These are phyloP conservation scores for Leptarthrus brevirostris DNA, from an alignment of 2,888 invertebrate genomes.

Conservation along the genomic window DNA sequence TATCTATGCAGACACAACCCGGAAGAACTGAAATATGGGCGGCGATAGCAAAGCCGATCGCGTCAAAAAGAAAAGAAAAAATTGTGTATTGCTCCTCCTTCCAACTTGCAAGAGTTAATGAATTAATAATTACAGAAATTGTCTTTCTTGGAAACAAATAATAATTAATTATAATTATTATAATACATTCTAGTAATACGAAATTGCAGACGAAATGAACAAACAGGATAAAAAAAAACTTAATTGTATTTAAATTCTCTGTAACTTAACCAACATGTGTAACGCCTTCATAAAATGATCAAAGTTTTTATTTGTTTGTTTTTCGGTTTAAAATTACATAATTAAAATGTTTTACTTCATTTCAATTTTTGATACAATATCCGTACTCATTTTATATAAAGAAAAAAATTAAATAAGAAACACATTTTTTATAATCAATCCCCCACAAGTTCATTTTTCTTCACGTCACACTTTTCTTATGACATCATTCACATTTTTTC, in stretches of 20 bases:
- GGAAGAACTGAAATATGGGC: conserved; percentile 55
- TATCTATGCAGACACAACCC: conserved; percentile 54
- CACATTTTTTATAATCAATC: not conserved
- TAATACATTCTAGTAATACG: conserved; percentile 20
- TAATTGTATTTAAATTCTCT: conserved; percentile 32
- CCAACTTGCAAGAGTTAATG: conserved; percentile 54
- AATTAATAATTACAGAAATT: conserved; percentile 6
- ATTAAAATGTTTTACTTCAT: not conserved
- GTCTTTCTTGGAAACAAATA: not conserved
- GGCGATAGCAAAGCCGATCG: conserved; percentile 53
- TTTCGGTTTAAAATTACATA: not conserved
- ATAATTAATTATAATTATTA: conserved; percentile 24
- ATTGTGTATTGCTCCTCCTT: conserved; percentile 55
- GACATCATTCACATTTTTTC: not conserved
- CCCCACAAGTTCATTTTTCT: not conserved
- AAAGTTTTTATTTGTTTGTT: conserved; percentile 8
- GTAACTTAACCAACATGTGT: conserved; percentile 26
- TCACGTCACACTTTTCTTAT: not conserved
- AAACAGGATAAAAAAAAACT: conserved; percentile 15
- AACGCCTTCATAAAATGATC: conserved; percentile 24
- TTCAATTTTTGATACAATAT: not conserved
- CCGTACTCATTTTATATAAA: no score
- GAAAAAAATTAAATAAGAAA: not conserved
- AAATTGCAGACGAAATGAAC: not conserved
- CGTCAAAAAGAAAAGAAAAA: conserved; percentile 55